These are phyloP conservation scores for Philhelius pedissequus DNA, from an alignment of 2,888 invertebrate genomes.

Conservation along the genomic window DNA sequence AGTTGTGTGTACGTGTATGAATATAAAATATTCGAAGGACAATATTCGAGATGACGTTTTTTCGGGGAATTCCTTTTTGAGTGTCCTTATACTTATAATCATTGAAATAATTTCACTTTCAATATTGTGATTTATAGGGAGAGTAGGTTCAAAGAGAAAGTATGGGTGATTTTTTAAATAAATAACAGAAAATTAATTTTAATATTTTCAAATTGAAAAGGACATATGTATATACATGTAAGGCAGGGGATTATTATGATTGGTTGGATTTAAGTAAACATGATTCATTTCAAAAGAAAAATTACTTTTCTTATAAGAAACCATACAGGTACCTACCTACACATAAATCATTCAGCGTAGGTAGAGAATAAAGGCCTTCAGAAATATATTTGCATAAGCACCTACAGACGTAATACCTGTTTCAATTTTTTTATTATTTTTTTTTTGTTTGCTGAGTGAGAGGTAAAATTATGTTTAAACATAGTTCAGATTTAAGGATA, in stretches of 20 bases:
- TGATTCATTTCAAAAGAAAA: not conserved
- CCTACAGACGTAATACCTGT: not conserved
- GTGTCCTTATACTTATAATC: too few species aligned
- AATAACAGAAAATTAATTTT: not conserved
- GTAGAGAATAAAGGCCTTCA: not conserved
- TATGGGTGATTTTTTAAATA: not conserved
- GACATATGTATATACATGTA: too few species aligned
- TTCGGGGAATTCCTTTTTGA: slow-evolving; percentile 20
- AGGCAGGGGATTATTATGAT: too few species aligned
- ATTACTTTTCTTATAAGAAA: not conserved
- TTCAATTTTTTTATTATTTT: not conserved
- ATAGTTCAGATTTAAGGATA: not conserved
- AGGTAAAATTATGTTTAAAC: not conserved
- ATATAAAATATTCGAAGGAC: not conserved
- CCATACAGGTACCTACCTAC: not conserved
- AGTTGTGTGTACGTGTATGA: not conserved
- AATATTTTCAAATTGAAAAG: not conserved
- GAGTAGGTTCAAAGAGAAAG: not conserved
- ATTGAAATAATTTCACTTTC: slow-evolving; percentile 52
- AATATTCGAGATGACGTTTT: not conserved
- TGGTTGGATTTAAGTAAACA: not conserved
- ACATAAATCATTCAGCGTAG: not conserved
- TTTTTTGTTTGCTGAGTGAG: not conserved
- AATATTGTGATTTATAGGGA: not conserved
- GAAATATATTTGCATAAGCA: not conserved